These are phyloP conservation scores for Candoia aspera DNA, from an alignment of 2,113 vertebrate genomes.

Conservation along the genomic window DNA sequence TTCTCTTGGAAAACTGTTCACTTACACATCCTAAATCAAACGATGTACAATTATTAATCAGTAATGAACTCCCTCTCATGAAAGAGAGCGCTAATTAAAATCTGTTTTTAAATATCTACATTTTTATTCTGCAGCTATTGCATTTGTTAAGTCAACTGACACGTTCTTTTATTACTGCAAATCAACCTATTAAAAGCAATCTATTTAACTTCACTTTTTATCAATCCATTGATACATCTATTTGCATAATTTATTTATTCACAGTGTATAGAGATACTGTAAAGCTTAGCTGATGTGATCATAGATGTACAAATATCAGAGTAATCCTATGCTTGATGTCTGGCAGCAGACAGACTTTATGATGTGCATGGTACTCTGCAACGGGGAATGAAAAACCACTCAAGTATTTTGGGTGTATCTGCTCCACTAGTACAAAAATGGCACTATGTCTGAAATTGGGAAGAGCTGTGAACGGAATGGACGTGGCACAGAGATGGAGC, in stretches of 20 bases:
- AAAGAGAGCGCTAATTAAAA: constrained; percentile 1
- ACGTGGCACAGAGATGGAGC: not conserved
- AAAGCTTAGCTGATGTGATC: not conserved
- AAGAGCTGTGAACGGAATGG: not conserved
- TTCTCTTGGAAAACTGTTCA: not conserved
- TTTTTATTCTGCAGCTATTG: not conserved
- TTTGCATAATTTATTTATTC: not conserved
- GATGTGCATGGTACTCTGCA: not conserved
- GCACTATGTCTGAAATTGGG: not conserved
- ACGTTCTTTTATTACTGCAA: not conserved
- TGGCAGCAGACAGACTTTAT: not conserved
- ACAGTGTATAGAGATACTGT: too few species aligned
- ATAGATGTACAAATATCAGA: not conserved
- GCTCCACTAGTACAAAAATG: not conserved
- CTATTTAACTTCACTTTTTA: not conserved
- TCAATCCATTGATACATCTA: not conserved
- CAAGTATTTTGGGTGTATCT: not conserved
- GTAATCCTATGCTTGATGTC: not conserved
- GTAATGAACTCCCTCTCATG: not conserved
- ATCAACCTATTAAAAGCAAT: constrained; percentile 2
- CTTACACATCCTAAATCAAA: constrained; percentile 8
- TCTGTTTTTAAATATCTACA: not conserved
- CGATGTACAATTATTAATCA: constrained; percentile 4
- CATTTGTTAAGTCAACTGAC: not conserved
- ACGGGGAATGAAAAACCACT: not conserved